Evolutionary conservation across 2,797 vertebrate genomes (phyloP), one percentile per base, ranked within the genome.

Genomic region (Phataginus tricuspis): DNA sequence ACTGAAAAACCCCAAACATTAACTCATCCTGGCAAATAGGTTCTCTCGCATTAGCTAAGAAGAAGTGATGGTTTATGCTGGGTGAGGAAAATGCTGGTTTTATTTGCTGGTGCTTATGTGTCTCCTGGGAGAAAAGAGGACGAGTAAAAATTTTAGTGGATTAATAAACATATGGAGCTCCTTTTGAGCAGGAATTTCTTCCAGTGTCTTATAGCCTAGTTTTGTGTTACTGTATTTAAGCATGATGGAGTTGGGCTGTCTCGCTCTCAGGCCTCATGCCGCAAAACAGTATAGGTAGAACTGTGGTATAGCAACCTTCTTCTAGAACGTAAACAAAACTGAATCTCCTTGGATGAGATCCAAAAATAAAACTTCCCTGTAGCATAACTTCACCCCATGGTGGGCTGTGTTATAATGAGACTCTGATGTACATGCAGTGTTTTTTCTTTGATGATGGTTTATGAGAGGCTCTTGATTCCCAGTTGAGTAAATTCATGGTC

Each of bases 401-500:
- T 74, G 19, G 39, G 4, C 7, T 84, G 49, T 27, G 1, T 72
- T 84, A 34, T 37, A 86, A 75, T 25, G 37, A 86, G 78, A 55
- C 64, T 21, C 23, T 90, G 80, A 71, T 39, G 23, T 45, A 29
- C 75, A n/a, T 37, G 15, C 19, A 69, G 23, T 74, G 16, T n/a
- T 29, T 94, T 69, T 89, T 66, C 72, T 95, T 77, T 85, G 63
- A 59, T 82, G 87, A 79, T 0, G 9, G 37, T 51, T 77, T 39
- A 45, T 90, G 37, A 71, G 45, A 95, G 34, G 27, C 21, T 66
- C 39, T 79, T 68, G 59, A 89, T 45, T 39, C 39, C 42, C 75
- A 49, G 74, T 45, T 63, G 57, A 90, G 27, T 91, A 92, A 92
- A 69, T 92, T 88, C 27, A 68, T 68, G 27, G 90, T 96, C 64